Percentiles rank a stretch among this genome's conserved stretches.
Conservation (phyloP, 2,888 invertebrate species). For the Trimorus sp. region DNA sequence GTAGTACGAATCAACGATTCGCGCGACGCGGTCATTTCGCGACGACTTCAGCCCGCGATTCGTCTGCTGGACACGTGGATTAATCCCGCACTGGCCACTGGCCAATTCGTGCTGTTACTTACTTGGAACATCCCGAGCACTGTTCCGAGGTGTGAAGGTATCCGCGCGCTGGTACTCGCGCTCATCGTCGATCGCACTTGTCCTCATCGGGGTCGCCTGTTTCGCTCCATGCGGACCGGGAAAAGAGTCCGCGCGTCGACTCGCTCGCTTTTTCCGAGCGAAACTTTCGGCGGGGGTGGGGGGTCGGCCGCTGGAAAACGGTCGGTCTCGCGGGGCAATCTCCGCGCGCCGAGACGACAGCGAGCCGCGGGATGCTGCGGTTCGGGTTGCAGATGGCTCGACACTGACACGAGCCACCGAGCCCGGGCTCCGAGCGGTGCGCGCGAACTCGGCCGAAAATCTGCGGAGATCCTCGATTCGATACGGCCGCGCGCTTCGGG, state of each 20-base stretch:
- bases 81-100: constrained; percentile 45
- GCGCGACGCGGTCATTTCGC: constrained; percentile 18
- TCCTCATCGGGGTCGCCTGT: constrained; percentile 59
- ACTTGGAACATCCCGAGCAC: constrained; percentile 80
- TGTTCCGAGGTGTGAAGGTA: constrained; percentile 80
- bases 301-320: constrained; percentile 18
- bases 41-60: constrained; percentile 31
- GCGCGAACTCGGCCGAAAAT: constrained; percentile 77
- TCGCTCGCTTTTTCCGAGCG: too few species aligned
- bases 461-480: constrained; percentile 79
- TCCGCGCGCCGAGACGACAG: constrained; percentile 15
- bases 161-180: constrained; percentile 74
- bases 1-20: constrained; percentile 37
- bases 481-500: constrained; percentile 53
- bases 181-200: constrained; percentile 68
- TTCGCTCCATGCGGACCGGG: constrained; percentile 20
- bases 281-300: constrained; percentile 10
- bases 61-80: constrained; percentile 52
- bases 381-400: constrained; percentile 77
- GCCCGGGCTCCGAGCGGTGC: constrained; percentile 73
- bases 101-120: constrained; percentile 69
- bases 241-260: not conserved
- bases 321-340: constrained; percentile 33
- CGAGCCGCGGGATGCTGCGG: constrained; percentile 71
- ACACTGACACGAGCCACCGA: constrained; percentile 75